Percentiles rank a stretch among this genome's conserved stretches.
Conservation (phyloP, 1,140 invertebrate species). For the Habropoda laboriosa region DNA sequence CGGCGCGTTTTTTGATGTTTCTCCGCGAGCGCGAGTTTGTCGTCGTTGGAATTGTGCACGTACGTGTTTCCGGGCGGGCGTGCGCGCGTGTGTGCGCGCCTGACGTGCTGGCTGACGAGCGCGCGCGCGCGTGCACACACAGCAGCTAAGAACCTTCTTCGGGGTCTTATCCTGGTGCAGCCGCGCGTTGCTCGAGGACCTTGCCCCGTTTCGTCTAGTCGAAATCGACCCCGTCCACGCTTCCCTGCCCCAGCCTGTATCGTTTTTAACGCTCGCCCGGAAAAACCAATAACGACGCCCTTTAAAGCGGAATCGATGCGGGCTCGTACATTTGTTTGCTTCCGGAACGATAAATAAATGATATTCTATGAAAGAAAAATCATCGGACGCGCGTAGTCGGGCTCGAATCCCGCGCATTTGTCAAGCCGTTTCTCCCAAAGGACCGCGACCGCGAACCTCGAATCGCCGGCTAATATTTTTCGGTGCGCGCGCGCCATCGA, state of each 20-base stretch:
- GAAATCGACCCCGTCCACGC: background rate
- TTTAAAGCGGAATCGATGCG: background rate
- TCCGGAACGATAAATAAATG: slow-evolving; percentile 29
- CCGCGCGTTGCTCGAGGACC: background rate
- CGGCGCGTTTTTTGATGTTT: slow-evolving; percentile 74
- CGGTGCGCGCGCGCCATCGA: background rate
- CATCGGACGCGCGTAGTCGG: background rate
- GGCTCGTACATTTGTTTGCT: slow-evolving; percentile 17
- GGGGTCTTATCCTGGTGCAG: background rate
- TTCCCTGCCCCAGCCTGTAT: too few species aligned
- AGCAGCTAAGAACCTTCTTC: background rate
- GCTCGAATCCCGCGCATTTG: slow-evolving; percentile 19
- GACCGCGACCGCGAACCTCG: slow-evolving; percentile 7
- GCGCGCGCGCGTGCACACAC: background rate
- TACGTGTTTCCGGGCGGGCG: slow-evolving; percentile 52
- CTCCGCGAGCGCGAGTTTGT: slow-evolving; percentile 64
- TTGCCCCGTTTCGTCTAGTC: background rate
- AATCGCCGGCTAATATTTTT: slow-evolving; percentile 35
- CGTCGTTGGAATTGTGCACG: slow-evolving; percentile 55
- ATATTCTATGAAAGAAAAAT: slow-evolving; percentile 46
- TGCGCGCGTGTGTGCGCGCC: background rate
- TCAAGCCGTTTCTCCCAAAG: slow-evolving; percentile 18
- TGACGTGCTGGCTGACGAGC: background rate
- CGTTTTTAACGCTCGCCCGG: background rate
- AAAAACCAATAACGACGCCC: background rate